Evolutionary conservation across 2,888 invertebrate genomes (phyloP).

Genomic region (Cephus spinipes): DNA sequence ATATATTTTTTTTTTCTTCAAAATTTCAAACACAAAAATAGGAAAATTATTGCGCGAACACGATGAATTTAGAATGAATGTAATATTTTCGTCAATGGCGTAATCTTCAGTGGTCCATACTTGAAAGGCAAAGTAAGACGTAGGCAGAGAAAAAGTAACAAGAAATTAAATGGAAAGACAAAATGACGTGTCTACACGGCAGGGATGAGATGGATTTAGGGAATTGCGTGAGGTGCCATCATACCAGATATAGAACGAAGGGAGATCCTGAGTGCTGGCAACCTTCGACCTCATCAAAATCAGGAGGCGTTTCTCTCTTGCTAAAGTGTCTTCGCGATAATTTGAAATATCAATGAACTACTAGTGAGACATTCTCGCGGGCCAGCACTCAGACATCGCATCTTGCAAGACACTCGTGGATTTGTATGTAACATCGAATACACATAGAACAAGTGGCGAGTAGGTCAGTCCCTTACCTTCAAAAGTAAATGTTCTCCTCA

Average conservation of each 20-base stretch:
- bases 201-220: slow-evolving; percentile 37
- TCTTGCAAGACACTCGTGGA: slow-evolving; percentile 60
- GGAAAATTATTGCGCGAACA: neutral
- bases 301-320: neutral
- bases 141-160: neutral
- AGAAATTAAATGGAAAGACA: neutral
- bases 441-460: slow-evolving; percentile 66
- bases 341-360: neutral
- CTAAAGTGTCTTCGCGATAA: neutral
- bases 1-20: neutral
- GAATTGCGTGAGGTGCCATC: slow-evolving; percentile 67
- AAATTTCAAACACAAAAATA: neutral
- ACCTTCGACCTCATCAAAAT: slow-evolving; percentile 6
- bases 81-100: neutral
- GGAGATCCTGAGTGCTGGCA: slow-evolving; percentile 62
- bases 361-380: neutral
- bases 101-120: neutral
- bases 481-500: slow-evolving; percentile 68
- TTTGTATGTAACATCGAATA: slow-evolving; percentile 65
- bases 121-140: neutral
- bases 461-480: slow-evolving; percentile 68
- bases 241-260: slow-evolving; percentile 65
- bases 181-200: slow-evolving; percentile 27
- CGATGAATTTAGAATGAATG: neutral
- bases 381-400: slow-evolving; percentile 59